Evolutionary conservation across 2,797 vertebrate species (phyloP).

Genomic region (Iguana delicatissima): DNA sequence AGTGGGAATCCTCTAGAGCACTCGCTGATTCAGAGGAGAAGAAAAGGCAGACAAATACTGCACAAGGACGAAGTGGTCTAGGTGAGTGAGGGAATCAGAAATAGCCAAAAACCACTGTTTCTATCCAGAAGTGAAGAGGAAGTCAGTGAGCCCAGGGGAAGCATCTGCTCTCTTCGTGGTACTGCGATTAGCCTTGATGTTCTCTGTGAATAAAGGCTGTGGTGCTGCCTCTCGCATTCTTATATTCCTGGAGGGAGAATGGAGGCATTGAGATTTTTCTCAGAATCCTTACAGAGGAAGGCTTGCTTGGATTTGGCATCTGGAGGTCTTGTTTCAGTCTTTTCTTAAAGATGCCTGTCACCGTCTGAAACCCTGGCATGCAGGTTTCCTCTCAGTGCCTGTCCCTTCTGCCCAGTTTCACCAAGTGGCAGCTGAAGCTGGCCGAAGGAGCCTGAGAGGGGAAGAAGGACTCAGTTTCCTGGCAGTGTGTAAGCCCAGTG

Average conservation of each 20-base stretch:
- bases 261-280: slow-evolving; percentile 40
- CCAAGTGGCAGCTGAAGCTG: slow-evolving; percentile 38
- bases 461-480: not conserved
- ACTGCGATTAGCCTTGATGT: slow-evolving; percentile 33
- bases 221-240: slow-evolving; percentile 34
- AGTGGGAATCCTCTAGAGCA: slow-evolving; percentile 57
- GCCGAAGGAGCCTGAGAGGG: slow-evolving; percentile 20
- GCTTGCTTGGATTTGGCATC: slow-evolving; percentile 12
- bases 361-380: slow-evolving; percentile 16
- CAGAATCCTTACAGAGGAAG: slow-evolving; percentile 28
- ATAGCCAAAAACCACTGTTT: slow-evolving; percentile 55
- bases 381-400: not conserved
- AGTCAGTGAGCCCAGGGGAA: slow-evolving; percentile 32
- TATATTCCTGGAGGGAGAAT: not conserved
- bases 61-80: slow-evolving; percentile 72
- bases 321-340: slow-evolving; percentile 3
- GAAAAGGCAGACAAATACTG: slow-evolving; percentile 68
- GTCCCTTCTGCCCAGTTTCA: slow-evolving; percentile 17
- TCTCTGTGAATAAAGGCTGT: slow-evolving; percentile 50
- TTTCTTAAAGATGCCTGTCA: not conserved
- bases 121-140: slow-evolving; percentile 26
- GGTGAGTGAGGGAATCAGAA: slow-evolving; percentile 3
- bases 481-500: not conserved
- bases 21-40: slow-evolving; percentile 44
- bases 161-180: slow-evolving; percentile 27